These are phyloP conservation scores for Cosmorhoe ocellata DNA, from an alignment of 2,888 invertebrate genomes.

Conservation along the genomic window DNA sequence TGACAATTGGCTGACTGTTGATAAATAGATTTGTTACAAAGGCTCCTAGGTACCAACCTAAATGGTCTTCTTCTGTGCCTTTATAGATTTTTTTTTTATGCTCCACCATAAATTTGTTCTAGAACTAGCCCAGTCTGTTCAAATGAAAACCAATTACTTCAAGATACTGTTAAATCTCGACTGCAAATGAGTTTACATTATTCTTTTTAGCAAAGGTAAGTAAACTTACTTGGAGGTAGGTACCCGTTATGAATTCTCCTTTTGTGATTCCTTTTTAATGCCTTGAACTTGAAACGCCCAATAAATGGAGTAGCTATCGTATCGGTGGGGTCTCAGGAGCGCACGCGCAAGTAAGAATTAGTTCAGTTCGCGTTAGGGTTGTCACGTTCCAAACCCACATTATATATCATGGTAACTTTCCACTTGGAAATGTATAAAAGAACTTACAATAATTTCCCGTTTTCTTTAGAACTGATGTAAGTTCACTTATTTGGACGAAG, in stretches of 20 bases:
- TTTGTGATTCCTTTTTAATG: constrained; percentile 25
- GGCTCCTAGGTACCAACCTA: constrained; percentile 22
- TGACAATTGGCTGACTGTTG: constrained; percentile 35
- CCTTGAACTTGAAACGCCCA: constrained; percentile 30
- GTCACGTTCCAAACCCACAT: constrained; percentile 16
- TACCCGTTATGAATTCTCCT: constrained; percentile 11
- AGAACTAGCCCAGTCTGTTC: too few species aligned
- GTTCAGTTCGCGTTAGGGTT: constrained; percentile 50
- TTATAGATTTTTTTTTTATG: too few species aligned
- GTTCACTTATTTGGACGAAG: too few species aligned
- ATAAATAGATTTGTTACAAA: constrained; percentile 29
- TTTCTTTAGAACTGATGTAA: too few species aligned
- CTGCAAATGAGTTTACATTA: too few species aligned
- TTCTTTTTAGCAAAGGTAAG: too few species aligned
- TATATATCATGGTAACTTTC: too few species aligned
- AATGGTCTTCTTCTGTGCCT: neutral
- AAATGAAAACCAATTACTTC: neutral
- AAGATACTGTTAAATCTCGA: too few species aligned
- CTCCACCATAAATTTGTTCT: too few species aligned
- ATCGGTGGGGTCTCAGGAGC: constrained; percentile 34
- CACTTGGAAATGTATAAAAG: too few species aligned
- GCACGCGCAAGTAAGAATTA: constrained; percentile 63
- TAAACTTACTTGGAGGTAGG: neutral
- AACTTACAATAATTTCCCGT: too few species aligned
- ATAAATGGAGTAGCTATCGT: constrained; percentile 35